Evolutionary conservation across 2,113 vertebrate species (phyloP).

Genomic region (Apaloderma vittatum): DNA sequence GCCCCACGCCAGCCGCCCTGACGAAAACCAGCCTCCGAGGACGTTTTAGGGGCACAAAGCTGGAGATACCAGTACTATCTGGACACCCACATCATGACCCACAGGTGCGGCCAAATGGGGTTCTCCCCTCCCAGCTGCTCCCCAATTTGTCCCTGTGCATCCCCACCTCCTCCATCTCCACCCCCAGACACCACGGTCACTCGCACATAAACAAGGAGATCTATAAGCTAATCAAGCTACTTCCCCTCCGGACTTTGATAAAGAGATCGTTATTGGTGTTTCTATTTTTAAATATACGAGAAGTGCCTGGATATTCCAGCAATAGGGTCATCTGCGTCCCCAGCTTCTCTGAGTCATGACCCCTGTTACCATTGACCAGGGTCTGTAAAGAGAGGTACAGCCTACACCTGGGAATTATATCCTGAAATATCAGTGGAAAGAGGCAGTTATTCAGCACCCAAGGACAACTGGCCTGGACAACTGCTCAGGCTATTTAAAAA

Average conservation of each 20-base stretch:
- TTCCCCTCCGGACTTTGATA: not conserved
- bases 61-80: fast-evolving
- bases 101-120: fast-evolving
- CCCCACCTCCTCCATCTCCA: not conserved
- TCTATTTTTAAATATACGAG: not conserved
- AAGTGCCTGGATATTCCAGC: not conserved
- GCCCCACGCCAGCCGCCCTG: fast-evolving
- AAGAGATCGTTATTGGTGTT: not conserved
- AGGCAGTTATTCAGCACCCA: fast-evolving
- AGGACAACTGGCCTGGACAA: not conserved
- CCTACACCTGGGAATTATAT: fast-evolving
- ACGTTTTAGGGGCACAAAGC: not conserved
- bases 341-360: not conserved
- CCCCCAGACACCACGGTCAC: not conserved
- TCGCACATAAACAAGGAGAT: not conserved
- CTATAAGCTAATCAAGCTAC: constrained; percentile 24
- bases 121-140: not conserved
- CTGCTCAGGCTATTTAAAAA: not conserved
- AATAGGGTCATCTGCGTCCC: not conserved
- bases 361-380: fast-evolving
- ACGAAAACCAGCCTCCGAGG: fast-evolving
- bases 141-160: not conserved
- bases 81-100: fast-evolving
- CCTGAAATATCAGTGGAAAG: not conserved
- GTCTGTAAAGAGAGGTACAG: not conserved